Percentiles rank a stretch among this genome's conserved stretches.
Evolutionary conservation across 2,888 invertebrate species (phyloP).

Genomic region (Oscheius sp.): DNA sequence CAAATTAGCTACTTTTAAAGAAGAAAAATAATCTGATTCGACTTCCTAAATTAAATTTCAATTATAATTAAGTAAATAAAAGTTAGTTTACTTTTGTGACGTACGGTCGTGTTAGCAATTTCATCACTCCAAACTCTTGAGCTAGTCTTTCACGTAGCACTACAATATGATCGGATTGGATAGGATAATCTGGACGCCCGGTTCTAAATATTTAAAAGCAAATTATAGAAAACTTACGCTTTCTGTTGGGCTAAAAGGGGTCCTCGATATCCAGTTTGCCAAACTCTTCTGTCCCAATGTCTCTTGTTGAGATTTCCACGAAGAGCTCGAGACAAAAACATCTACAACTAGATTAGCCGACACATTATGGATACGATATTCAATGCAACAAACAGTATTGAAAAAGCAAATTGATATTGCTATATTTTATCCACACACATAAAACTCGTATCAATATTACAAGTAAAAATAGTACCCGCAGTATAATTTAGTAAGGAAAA

Average conservation of each 20-base stretch:
- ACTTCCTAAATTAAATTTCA: conserved; percentile 38
- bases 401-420: too few relatives aligned
- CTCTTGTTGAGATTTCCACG: conserved; percentile 57
- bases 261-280: conserved; percentile 68
- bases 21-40: conserved; percentile 39
- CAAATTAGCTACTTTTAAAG: conserved; percentile 36
- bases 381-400: too few relatives aligned
- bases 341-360: conserved; percentile 14
- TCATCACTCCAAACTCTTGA: conserved; percentile 65
- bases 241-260: conserved; percentile 60
- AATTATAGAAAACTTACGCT: conserved; percentile 52
- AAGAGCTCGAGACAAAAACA: conserved; percentile 44
- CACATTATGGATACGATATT: too few relatives aligned
- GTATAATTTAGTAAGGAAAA: background rate
- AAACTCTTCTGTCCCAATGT: conserved; percentile 67
- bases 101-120: conserved; percentile 63
- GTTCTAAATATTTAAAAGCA: conserved; percentile 61
- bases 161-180: conserved; percentile 48
- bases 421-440: too few relatives aligned
- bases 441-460: too few relatives aligned
- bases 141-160: conserved; percentile 53
- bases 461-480: too few relatives aligned
- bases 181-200: conserved; percentile 59
- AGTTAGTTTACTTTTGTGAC: conserved; percentile 48
- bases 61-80: background rate